These are phyloP conservation scores for Centropus unirufus DNA, from an alignment of 2,113 vertebrate species.

Conservation along the genomic window DNA sequence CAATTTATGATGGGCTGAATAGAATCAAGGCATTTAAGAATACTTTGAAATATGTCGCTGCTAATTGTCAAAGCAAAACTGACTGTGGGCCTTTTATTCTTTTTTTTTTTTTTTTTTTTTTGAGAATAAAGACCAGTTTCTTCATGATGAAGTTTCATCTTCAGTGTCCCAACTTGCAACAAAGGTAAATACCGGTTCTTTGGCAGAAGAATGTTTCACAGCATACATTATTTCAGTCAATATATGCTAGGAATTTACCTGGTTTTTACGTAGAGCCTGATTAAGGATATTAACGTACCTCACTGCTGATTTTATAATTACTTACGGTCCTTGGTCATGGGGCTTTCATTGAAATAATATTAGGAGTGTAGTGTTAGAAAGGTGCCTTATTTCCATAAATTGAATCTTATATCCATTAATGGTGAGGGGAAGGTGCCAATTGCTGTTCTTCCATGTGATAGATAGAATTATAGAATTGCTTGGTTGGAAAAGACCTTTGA, in stretches of 20 bases:
- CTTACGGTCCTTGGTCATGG: not conserved
- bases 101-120: constrained; percentile 48
- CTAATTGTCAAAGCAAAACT: constrained; percentile 32
- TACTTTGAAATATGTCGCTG: constrained; percentile 14
- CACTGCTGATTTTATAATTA: not conserved
- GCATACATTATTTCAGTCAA: not conserved
- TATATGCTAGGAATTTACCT: not conserved
- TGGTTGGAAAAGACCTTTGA: too few species aligned
- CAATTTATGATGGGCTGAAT: not conserved
- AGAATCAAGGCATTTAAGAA: not conserved
- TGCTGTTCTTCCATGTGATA: not conserved
- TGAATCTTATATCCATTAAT: not conserved
- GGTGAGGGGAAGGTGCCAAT: not conserved
- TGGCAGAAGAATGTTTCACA: not conserved
- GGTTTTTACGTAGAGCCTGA: not conserved
- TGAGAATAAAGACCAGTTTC: constrained; percentile 72
- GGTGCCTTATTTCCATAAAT: not conserved
- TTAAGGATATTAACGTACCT: not conserved
- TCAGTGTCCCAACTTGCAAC: constrained; percentile 74
- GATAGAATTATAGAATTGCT: not conserved
- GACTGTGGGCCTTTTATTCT: constrained; percentile 33
- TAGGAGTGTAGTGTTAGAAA: not conserved
- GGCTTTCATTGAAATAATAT: not conserved
- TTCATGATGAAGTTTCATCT: constrained; percentile 69
- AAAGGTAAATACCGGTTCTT: constrained; percentile 68